Percentiles rank a stretch among this genome's conserved stretches.
These are phyloP conservation scores for Meiosimyza decipiens DNA, from an alignment of 2,888 invertebrate species.

Conservation along the genomic window DNA sequence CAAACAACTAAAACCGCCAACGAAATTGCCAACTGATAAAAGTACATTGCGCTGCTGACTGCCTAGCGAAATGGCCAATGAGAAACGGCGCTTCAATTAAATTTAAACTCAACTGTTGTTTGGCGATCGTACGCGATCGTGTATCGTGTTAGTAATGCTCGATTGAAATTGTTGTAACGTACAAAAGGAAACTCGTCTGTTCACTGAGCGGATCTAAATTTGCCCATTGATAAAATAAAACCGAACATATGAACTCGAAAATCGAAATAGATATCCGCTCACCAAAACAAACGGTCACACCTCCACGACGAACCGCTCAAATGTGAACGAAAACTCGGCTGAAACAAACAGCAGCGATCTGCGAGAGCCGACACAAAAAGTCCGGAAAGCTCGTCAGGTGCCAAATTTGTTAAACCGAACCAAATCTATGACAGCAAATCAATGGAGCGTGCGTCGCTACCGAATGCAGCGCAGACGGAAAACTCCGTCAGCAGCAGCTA, in stretches of 20 bases:
- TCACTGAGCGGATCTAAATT: not conserved
- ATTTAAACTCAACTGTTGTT: not conserved
- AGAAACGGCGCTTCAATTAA: not conserved
- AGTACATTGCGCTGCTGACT: conserved; percentile 34
- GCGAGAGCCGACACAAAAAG: not conserved
- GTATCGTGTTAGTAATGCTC: conserved; percentile 28
- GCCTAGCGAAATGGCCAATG: not conserved
- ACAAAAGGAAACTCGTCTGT: not conserved
- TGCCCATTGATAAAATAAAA: conserved; percentile 8
- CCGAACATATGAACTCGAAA: conserved; percentile 25
- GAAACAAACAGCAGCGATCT: not conserved
- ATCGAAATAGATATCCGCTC: conserved; percentile 41
- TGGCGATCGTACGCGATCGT: conserved; percentile 1
- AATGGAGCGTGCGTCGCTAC: not conserved
- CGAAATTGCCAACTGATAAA: conserved; percentile 19
- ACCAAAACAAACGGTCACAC: conserved; percentile 42
- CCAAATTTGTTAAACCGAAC: not conserved
- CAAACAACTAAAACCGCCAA: conserved; percentile 44
- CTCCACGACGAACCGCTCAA: conserved; percentile 53
- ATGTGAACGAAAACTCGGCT: conserved; percentile 46
- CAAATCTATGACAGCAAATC: no score
- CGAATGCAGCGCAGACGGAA: conserved; percentile 10
- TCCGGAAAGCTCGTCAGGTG: not conserved
- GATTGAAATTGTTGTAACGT: not conserved
- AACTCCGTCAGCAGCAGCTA: conserved; percentile 3